Base-by-base conservation (phyloP, 53 echinoderm and acorn worm species). In the Crossaster papposus region DNA sequence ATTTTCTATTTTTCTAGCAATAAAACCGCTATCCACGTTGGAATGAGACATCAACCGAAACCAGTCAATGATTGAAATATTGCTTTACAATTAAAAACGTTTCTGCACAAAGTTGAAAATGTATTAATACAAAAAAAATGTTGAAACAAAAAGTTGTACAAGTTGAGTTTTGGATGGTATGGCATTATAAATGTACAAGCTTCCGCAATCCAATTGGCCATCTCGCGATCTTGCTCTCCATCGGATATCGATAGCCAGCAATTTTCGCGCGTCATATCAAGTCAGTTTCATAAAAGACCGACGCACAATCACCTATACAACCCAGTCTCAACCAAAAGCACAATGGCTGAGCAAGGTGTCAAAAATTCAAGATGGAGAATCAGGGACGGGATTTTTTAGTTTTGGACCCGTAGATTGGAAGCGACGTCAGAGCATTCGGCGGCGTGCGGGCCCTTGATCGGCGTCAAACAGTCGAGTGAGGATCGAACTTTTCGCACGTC, bases 401-500 rank as follows among this genome's bases (percentile, higher is more conserved):
- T 68, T 74, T 17, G 75, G 36, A 4, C 17, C 32, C 35, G 75
- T 74, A 17, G 75, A 1, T 74, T 12, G 36, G 24, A 15, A 29
- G 75, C 36, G 34, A 32, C 33, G 15, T 17, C 65, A 65, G 83
- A 81, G 28, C 34, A 20, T 28, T 22, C 83, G 36, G 44, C 65
- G 50, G 83, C 38, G 83, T 22, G 83, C 65, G 70, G 65, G 36
- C 70, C 65, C 44, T 33, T 74, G 75, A 35, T 37, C 83, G 83
- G 83, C 83, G 83, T 70, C 70, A 14, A 3, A 30, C 83, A 54
- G 72, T 85, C 72, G 85, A 85, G 74, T 37, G 38, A 74, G 70
- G 83, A 83, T 83, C 83, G 83, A 83, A 83, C 37, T 83, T 83
- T 83, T 83, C 65, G 65, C 83, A 64, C 83, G 83, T 83, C 65